Base-by-base conservation (phyloP, 2,113 vertebrate genomes). In the Ranitomeya variabilis region DNA sequence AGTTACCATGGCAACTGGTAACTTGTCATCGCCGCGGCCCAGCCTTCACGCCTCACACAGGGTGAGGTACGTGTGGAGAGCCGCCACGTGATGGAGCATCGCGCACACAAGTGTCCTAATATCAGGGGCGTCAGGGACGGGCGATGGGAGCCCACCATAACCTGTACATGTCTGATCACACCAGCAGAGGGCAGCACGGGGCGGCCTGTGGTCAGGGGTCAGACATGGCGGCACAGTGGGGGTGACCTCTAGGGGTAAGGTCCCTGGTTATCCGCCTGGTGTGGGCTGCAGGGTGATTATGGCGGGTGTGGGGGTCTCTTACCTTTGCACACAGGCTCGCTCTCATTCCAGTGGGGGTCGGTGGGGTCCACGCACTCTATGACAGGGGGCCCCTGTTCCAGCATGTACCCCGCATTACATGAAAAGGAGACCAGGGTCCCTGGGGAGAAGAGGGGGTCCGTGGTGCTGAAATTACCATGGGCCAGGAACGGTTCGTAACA, bases 291-390 rank as follows among this genome's bases (percentile, higher is more conserved):
- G 55, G 9, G 12, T 13, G 8, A 57, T 57, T 12, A 7, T 21
- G n/a, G 54, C 5, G 15, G 0, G 7, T 18, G 23, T 79, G 79
- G 23, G 19, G 14, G 67, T 55, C 78, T 19, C 91, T 91, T 90
- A 97, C 97, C 97, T 94, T 92, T 96, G 92, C 97, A 98, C 86
- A 96, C 95, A 4, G 97, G 97, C 67, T 98, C 97, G 0, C 95
- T 97, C 90, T 97, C 96, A 2, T 98, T 98, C 97, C 97, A 98
- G 92, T 96, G 97, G 37, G 97, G 97, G 83, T 97, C 97, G 80
- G 95, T 94, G 88, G 96, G 94, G 71, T 97, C 96, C 21, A 98
- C 93, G 21, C 97, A 98, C 93, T 98, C 97, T 0, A 98, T 97
- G 13, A 96, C 95, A 21, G 94, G 95, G 1, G 97, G 96, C 0